Conservation (phyloP, 2,113 vertebrate species). For the Odontophorus gujanensis region DNA sequence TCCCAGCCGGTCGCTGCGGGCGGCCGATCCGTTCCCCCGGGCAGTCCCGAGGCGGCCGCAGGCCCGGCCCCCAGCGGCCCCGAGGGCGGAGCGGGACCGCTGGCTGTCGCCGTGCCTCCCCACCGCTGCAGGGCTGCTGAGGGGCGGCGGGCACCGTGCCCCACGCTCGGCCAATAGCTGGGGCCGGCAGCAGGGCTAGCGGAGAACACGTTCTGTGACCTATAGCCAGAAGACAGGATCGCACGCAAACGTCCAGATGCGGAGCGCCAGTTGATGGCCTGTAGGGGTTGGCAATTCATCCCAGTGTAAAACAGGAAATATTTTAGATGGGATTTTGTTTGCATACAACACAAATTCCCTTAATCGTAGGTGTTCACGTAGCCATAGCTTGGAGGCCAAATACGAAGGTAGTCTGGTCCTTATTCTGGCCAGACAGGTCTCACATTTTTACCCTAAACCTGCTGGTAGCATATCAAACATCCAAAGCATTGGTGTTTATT, state of each 20-base stretch:
- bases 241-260: neutral
- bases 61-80: neutral
- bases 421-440: neutral
- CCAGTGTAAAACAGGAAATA: neutral
- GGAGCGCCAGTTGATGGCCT: neutral
- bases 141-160: neutral
- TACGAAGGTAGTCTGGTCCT: neutral
- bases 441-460: neutral
- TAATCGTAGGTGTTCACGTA: neutral
- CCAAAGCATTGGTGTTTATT: neutral
- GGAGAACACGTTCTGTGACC: neutral
- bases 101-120: neutral
- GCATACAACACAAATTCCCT: neutral
- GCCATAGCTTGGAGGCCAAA: neutral
- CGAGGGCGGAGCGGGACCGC: neutral
- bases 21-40: neutral
- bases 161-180: no score
- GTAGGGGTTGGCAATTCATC: neutral
- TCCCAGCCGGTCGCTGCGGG: neutral
- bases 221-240: fast-evolving
- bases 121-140: neutral
- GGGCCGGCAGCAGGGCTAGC: no score
- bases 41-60: neutral
- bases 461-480: neutral
- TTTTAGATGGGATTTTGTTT: neutral